Evolutionary conservation across 2,113 vertebrate genomes (phyloP).

Genomic region (Orthonyx spaldingii): DNA sequence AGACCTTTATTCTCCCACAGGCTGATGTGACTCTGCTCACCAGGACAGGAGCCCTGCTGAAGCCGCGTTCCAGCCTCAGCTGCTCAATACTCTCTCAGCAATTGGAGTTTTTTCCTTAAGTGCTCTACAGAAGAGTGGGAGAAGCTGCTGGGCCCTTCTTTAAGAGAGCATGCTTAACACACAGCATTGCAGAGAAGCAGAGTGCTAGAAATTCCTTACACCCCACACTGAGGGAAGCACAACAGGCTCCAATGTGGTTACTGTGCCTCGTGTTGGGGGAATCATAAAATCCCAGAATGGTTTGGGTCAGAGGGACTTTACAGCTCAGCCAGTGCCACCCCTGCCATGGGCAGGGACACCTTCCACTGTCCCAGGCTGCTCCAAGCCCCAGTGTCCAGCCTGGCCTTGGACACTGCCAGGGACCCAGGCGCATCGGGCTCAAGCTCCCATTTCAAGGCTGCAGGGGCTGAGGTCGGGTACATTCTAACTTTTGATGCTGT

Average conservation of each 20-base stretch:
- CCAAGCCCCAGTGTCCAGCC: rapidly evolving
- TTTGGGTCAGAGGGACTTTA: not conserved
- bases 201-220: not conserved
- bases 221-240: not conserved
- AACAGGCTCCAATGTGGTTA: rapidly evolving
- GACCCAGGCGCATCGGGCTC: not conserved
- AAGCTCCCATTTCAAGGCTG: not conserved
- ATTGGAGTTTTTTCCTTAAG: not conserved
- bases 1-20: not conserved
- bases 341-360: not conserved
- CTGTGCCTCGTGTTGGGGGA: rapidly evolving
- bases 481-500: not conserved
- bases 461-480: rapidly evolving
- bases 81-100: not conserved
- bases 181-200: not conserved
- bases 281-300: not conserved
- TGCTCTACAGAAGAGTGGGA: not conserved
- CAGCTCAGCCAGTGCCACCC: not conserved
- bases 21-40: not conserved
- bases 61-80: not conserved
- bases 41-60: not conserved
- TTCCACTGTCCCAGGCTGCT: not conserved
- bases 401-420: not conserved
- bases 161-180: not conserved
- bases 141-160: not conserved